Percentiles rank a stretch among this genome's conserved stretches.
Evolutionary conservation across 2,113 vertebrate genomes (phyloP).

Genomic region (Poeciliopsis prolifica): DNA sequence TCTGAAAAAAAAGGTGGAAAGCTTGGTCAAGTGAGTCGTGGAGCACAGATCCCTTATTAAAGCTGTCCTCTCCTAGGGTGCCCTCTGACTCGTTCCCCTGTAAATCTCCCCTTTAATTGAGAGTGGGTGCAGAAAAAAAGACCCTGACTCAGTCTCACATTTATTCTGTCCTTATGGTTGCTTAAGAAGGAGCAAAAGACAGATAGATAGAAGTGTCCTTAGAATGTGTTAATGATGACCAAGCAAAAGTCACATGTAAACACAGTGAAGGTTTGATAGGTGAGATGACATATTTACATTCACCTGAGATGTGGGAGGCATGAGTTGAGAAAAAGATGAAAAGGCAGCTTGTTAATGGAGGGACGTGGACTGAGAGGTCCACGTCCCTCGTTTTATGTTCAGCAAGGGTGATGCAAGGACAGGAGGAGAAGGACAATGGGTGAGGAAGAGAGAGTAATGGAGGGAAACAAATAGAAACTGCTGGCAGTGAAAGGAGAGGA

Average conservation of each 20-base stretch:
- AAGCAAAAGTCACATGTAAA: conserved; percentile 58
- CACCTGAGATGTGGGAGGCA: conserved; percentile 38
- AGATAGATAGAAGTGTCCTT: conserved; percentile 8
- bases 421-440: conserved; percentile 67
- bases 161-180: conserved; percentile 45
- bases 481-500: conserved; percentile 58
- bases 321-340: conserved; percentile 64
- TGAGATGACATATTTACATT: conserved; percentile 67
- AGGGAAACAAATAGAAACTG: conserved; percentile 72
- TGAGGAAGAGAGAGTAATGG: conserved; percentile 67
- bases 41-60: conserved; percentile 72
- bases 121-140: conserved; percentile 70
- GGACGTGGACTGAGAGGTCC: conserved; percentile 44
- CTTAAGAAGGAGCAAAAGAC: conserved; percentile 13
- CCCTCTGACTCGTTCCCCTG: conserved; percentile 76
- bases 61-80: conserved; percentile 74
- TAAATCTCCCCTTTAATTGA: conserved; percentile 81
- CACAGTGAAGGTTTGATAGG: conserved; percentile 35
- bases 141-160: conserved; percentile 63
- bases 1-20: conserved; percentile 38
- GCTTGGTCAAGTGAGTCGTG: conserved; percentile 53
- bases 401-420: conserved; percentile 68
- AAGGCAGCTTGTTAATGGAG: conserved; percentile 61
- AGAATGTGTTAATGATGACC: conserved; percentile 30
- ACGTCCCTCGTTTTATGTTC: neutral